Conservation (phyloP, 2,113 vertebrate genomes). For the Martes martes region DNA sequence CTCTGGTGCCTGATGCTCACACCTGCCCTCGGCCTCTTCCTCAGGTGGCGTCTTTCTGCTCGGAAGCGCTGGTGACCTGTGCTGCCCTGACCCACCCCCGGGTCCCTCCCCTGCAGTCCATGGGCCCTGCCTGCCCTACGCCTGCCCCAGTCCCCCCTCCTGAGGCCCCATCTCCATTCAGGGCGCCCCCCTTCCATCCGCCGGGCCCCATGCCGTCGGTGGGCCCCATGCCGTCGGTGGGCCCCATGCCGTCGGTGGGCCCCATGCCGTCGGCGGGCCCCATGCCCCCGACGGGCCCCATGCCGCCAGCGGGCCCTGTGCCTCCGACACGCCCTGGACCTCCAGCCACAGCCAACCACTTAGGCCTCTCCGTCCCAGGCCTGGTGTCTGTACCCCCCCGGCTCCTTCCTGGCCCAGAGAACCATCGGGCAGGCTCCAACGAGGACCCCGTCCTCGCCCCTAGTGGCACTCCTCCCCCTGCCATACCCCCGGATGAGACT, state of each 20-base stretch:
- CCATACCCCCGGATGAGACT: slow-evolving; percentile 75
- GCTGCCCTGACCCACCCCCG: slow-evolving; percentile 90
- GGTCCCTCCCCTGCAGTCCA: slow-evolving; percentile 84
- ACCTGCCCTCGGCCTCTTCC: neutral
- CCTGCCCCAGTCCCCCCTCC: slow-evolving; percentile 45
- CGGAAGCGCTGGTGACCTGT: slow-evolving; percentile 88
- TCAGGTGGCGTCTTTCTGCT: slow-evolving; percentile 91
- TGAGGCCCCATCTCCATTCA: slow-evolving; percentile 66
- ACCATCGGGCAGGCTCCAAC: slow-evolving; percentile 65
- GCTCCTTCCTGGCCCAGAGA: slow-evolving; percentile 62
- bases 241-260: slow-evolving; percentile 77
- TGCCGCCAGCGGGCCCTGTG: neutral
- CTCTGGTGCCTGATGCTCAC: neutral
- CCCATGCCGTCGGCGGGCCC: slow-evolving; percentile 79
- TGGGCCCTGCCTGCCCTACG: slow-evolving; percentile 70
- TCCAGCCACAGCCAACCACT: slow-evolving; percentile 73
- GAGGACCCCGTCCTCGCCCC: slow-evolving; percentile 79
- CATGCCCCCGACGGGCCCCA: slow-evolving; percentile 42
- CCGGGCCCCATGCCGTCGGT: slow-evolving; percentile 16
- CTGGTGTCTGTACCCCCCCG: slow-evolving; percentile 61
- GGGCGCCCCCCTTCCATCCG: slow-evolving; percentile 81
- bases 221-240: neutral
- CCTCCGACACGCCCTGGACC: slow-evolving; percentile 73
- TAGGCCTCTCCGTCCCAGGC: slow-evolving; percentile 71
- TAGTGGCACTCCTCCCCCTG: slow-evolving; percentile 75